Percentiles rank a stretch among this genome's conserved stretches.
Evolutionary conservation across 2,797 vertebrate genomes (phyloP).

Genomic region (Prionace glauca): DNA sequence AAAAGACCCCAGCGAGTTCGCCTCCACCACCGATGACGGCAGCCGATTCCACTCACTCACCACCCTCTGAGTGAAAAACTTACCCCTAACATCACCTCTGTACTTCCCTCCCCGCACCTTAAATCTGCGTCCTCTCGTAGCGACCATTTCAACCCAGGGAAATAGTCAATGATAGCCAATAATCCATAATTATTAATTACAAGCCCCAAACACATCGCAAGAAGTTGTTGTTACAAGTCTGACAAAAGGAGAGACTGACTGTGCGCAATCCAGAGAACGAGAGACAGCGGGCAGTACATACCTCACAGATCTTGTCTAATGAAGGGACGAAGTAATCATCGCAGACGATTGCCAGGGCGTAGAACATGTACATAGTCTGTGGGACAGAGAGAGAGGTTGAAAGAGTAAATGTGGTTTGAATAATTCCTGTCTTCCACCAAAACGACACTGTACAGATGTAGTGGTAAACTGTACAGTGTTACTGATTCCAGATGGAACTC

Average conservation of each 20-base stretch:
- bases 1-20: no score
- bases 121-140: no score
- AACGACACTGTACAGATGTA: not conserved
- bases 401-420: not conserved
- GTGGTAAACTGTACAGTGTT: not conserved
- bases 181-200: not conserved
- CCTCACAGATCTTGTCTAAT: constrained; percentile 89
- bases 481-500: no score
- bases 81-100: no score
- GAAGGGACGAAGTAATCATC: constrained; percentile 97
- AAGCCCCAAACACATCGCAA: not conserved
- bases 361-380: constrained; percentile 95
- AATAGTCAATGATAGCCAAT: no score
- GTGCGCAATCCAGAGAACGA: not conserved
- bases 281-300: constrained; percentile 50
- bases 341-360: constrained; percentile 85
- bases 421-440: not conserved
- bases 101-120: no score
- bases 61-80: no score
- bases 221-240: not conserved
- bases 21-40: no score
- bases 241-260: not conserved
- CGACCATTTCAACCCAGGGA: no score
- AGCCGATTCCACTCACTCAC: no score
- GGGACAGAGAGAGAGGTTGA: constrained; percentile 18